Evolutionary conservation across 2,113 vertebrate species (phyloP).

Genomic region (Gymnorhina tibicen): DNA sequence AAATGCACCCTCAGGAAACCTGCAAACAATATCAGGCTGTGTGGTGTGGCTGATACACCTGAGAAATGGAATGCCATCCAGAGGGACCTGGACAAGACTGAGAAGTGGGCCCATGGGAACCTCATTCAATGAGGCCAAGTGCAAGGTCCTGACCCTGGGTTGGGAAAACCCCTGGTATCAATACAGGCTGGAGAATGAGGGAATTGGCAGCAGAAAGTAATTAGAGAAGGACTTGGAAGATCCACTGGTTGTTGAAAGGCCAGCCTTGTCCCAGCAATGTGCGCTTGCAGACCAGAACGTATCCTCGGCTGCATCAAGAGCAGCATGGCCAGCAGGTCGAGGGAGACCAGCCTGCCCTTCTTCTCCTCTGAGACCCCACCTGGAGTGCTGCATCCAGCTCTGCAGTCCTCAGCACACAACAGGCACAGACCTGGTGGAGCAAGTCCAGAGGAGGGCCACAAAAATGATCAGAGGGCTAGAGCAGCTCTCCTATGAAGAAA

Average conservation of each 20-base stretch:
- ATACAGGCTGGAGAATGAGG: neutral
- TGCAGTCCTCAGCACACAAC: neutral
- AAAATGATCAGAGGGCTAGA: neutral
- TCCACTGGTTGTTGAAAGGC: neutral
- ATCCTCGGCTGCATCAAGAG: neutral
- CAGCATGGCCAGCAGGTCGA: neutral
- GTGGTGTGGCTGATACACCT: neutral
- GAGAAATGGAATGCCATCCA: neutral
- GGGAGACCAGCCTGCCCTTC: neutral
- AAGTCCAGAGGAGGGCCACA: neutral
- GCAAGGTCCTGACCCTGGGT: neutral
- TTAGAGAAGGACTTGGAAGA: neutral
- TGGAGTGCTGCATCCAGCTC: neutral
- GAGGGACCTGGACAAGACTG: neutral
- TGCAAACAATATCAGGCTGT: neutral
- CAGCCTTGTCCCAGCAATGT: neutral
- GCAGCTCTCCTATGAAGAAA: neutral
- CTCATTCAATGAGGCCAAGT: neutral
- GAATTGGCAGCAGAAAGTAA: neutral
- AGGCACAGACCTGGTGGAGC: accelerated
- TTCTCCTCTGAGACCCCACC: neutral
- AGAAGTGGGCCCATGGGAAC: neutral
- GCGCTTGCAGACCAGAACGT: accelerated
- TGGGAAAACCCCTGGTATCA: neutral
- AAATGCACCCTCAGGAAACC: neutral